Percentiles rank a stretch among this genome's conserved stretches.
Conservation (phyloP, 2,888 invertebrate genomes). For the Agonopterix alstromeriana region DNA sequence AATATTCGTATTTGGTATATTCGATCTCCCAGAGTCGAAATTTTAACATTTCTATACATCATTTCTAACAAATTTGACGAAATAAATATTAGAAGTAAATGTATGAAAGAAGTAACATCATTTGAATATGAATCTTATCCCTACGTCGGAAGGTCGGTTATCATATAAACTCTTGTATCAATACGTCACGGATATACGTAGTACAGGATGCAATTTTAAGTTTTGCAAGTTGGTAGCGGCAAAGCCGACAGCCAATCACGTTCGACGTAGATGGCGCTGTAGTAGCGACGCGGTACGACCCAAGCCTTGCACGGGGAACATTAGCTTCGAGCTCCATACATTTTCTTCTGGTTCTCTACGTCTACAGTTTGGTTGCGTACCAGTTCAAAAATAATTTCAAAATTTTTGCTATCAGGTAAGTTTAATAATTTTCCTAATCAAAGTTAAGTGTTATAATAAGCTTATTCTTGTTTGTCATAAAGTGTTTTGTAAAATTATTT, state of each 20-base stretch:
- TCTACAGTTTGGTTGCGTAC: constrained; percentile 76
- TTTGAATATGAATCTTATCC: constrained; percentile 19
- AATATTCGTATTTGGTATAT: constrained; percentile 31
- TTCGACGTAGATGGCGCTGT: constrained; percentile 61
- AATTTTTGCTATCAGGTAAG: constrained; percentile 77
- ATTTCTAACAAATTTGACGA: constrained; percentile 37
- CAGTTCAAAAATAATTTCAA: constrained; percentile 75
- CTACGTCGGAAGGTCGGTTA: constrained; percentile 19
- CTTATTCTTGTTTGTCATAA: constrained; percentile 42
- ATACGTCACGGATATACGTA: constrained; percentile 72
- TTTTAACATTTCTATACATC: constrained; percentile 29
- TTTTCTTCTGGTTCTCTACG: constrained; percentile 77
- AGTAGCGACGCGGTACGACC: constrained; percentile 67
- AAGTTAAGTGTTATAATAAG: constrained; percentile 47
- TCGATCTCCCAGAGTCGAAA: constrained; percentile 22
- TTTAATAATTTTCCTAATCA: constrained; percentile 54
- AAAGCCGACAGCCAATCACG: constrained; percentile 53
- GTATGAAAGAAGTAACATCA: constrained; percentile 36
- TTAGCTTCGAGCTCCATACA: constrained; percentile 75
- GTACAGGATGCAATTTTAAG: constrained; percentile 46
- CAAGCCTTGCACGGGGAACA: constrained; percentile 73
- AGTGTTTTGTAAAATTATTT: constrained; percentile 46
- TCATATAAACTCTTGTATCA: constrained; percentile 14
- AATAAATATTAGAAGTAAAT: constrained; percentile 58
- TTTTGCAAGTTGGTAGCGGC: constrained; percentile 50